These are phyloP conservation scores for Drosophila kohkoa DNA, from an alignment of 1,140 invertebrate species.

Conservation along the genomic window DNA sequence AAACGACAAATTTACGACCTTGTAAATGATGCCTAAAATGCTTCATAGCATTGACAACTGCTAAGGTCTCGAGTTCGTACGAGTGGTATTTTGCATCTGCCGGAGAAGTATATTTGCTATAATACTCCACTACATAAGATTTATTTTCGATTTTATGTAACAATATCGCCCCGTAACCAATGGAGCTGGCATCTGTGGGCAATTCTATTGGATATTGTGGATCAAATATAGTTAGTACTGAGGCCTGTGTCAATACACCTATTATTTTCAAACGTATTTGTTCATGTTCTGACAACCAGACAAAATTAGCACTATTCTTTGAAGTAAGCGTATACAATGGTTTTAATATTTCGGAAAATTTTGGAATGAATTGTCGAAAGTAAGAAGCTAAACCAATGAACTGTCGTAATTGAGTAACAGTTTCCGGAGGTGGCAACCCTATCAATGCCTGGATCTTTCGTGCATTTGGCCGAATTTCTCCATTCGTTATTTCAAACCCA, in stretches of 20 bases:
- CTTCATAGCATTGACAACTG: conserved; percentile 24
- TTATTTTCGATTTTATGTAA: conserved; percentile 16
- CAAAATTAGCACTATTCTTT: conserved; percentile 2
- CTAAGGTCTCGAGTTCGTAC: conserved; percentile 25
- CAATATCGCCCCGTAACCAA: conserved; percentile 12
- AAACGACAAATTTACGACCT: conserved; percentile 22
- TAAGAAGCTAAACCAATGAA: conserved; percentile 33
- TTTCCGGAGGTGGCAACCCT: conserved; percentile 1
- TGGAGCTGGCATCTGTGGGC: conserved; percentile 15
- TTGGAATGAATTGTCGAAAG: conserved; percentile 28
- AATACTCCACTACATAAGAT: conserved; percentile 19
- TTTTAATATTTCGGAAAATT: conserved; percentile 12
- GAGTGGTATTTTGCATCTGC: conserved; percentile 34
- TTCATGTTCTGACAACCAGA: conserved; percentile 16
- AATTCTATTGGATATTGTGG: conserved; percentile 17
- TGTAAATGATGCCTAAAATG: conserved; percentile 38
- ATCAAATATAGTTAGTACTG: conserved; percentile 35
- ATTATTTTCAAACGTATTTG: conserved; percentile 26
- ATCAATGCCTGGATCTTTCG: too few species aligned
- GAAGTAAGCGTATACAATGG: conserved; percentile 10
- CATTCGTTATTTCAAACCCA: conserved; percentile 5
- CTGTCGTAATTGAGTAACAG: conserved; percentile 7
- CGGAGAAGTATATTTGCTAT: conserved; percentile 21
- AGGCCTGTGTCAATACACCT: conserved; percentile 21
- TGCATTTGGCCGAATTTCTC: conserved; percentile 19